phyloP scores from a whole-genome alignment of 1,140 invertebrate species.

The Sycophila sp. region DNA sequence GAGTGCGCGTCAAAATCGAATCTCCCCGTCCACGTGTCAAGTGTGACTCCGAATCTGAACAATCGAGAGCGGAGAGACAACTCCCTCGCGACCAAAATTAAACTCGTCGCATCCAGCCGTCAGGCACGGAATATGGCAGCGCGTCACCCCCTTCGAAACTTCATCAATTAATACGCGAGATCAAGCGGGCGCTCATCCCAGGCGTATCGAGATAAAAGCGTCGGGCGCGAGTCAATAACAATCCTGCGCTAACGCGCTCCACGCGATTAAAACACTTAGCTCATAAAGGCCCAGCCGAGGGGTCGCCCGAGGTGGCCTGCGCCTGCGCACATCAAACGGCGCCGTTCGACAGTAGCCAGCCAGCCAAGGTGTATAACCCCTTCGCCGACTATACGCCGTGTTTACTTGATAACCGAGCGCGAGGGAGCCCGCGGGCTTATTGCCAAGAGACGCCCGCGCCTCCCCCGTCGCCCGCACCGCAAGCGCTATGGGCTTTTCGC shows the following conservation, averaged over 20 bases:
- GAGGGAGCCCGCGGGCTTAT: slow-evolving; percentile 40
- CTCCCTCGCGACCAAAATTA: too few species aligned
- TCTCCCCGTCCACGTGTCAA: too few species aligned
- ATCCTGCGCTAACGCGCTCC: slow-evolving; percentile 14
- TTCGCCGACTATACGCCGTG: slow-evolving; percentile 37
- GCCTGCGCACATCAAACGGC: slow-evolving; percentile 50
- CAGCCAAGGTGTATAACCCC: slow-evolving; percentile 50
- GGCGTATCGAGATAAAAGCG: slow-evolving; percentile 30
- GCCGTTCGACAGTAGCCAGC: slow-evolving; percentile 40
- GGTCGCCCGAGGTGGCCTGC: slow-evolving; percentile 43
- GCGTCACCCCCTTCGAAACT: too few species aligned
- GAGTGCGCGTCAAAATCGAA: too few species aligned
- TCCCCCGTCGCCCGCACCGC: neutral
- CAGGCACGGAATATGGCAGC: too few species aligned
- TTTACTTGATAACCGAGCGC: slow-evolving; percentile 49
- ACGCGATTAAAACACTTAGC: slow-evolving; percentile 39
- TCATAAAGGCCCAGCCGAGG: slow-evolving; percentile 24
- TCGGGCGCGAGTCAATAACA: slow-evolving; percentile 32
- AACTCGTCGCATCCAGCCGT: too few species aligned
- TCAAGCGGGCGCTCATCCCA: slow-evolving; percentile 10
- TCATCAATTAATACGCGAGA: slow-evolving; percentile 10
- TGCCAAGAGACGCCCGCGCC: slow-evolving; percentile 38
- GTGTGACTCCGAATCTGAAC: too few species aligned
- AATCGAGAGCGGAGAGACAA: too few species aligned
- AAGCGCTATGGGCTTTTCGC: neutral